phyloP scores from a whole-genome alignment of 2,888 invertebrate genomes.

The Cotesia congregata region DNA sequence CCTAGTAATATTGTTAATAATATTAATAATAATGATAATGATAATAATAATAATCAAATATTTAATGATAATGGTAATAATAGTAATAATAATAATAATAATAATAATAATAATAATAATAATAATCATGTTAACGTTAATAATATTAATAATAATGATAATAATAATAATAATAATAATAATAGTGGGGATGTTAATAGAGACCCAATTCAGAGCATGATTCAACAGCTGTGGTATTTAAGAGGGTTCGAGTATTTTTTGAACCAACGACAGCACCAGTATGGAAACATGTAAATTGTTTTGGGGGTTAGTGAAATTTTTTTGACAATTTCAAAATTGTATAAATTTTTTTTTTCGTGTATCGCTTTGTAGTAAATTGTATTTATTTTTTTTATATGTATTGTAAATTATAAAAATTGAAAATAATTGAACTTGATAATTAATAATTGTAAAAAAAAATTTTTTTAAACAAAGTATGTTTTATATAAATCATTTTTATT shows the following conservation, averaged over 20 bases:
- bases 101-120: constrained; percentile 4
- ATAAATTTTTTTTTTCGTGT: not conserved
- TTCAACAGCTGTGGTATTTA: constrained; percentile 65
- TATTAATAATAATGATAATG: constrained; percentile 15
- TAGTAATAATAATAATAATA: not conserved
- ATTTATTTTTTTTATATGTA: not conserved
- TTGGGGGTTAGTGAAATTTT: not conserved
- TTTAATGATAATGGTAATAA: constrained; percentile 8
- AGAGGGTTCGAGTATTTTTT: constrained; percentile 65
- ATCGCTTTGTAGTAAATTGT: not conserved
- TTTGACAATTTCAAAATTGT: not conserved
- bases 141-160: not conserved
- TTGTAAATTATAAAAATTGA: not conserved
- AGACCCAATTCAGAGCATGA: constrained; percentile 66
- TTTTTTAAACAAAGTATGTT: too few species aligned
- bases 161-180: constrained; percentile 44
- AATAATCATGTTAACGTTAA: not conserved
- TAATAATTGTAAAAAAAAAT: too few species aligned
- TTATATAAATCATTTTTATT: too few species aligned
- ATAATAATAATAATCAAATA: constrained; percentile 17
- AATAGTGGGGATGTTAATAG: constrained; percentile 42
- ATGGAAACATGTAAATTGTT: constrained; percentile 59
- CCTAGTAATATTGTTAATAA: constrained; percentile 1
- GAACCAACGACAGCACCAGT: constrained; percentile 55
- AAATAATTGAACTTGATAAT: too few species aligned